Base-by-base conservation (phyloP, 1,140 invertebrate species). In the Drosophila subpulchrella region DNA sequence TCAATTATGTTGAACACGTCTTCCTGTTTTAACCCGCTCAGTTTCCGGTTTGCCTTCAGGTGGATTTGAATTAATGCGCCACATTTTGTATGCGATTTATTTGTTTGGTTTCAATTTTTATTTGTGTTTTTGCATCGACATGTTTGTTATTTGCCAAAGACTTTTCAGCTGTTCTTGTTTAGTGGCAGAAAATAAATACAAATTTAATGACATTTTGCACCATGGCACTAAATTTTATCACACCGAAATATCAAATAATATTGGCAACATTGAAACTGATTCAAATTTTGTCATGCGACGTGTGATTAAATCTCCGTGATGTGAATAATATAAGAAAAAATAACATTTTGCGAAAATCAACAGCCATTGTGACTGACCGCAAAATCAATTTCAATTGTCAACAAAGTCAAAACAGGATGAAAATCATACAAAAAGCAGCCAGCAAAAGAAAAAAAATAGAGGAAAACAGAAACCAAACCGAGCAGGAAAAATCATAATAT, bases 301-400 rank as follows among this genome's bases (percentile, higher is more conserved):
- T 79, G 71, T 88, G 82, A 86, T 82, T 88, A 88, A 88, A 61
- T 83, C 54, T 44, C 68, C 46, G 53, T 58, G 38, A 32, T 51
- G 48, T 55, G 58, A 55, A 41, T 48, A 38, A 12, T n/a, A 66
- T 36, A 41, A 44, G 30, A 10, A 41, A 44, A 38, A 10, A 39
- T 44, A 53, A 38, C 36, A 70, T 66, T 71, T 74, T 66, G 48
- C 60, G 67, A 86, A 78, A 86, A 85, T 86, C 82, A 81, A 86
- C 82, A 82, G 46, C 62, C 66, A 82, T 82, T 82, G 79, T 81
- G 80, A 63, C 36, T 61, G 81, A 88, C 83, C 83, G 54, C 83
- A 88, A 88, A 88, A 88, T 88, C 84, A 89, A 88, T 89, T 88
- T 88, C 83, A 84, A 88, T 88, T 88, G 84, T 88, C 83, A 88